A percentile compares a stretch with the other conserved stretches of the same genome.
Evolutionary conservation across 1,140 invertebrate genomes (phyloP).

Genomic region (Atta texana): DNA sequence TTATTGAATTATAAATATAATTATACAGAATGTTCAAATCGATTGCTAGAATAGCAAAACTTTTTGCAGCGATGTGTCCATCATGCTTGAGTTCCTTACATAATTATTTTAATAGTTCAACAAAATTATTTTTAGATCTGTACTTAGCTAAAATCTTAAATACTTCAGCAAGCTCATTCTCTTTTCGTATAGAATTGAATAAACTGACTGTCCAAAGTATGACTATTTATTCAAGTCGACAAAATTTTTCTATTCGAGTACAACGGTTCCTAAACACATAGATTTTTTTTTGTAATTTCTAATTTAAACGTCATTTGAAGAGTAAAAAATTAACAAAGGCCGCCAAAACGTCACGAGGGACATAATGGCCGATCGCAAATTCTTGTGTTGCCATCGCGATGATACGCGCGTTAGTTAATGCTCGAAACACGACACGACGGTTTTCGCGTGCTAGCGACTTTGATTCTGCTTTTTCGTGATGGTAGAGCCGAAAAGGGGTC

Average conservation of each 20-base stretch:
- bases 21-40: no score
- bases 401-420: conserved; percentile 79
- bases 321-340: conserved; percentile 17
- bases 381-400: conserved; percentile 61
- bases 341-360: neutral
- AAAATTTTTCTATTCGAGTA: neutral
- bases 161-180: no score
- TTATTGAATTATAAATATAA: no score
- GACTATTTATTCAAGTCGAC: neutral
- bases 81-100: no score
- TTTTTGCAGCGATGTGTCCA: no score
- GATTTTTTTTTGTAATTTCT: neutral
- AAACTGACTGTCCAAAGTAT: neutral
- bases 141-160: no score
- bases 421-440: conserved; percentile 65
- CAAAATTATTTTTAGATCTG: no score
- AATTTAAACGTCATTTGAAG: neutral
- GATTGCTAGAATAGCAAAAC: no score
- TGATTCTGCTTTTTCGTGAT: conserved; percentile 61
- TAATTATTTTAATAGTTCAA: no score
- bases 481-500: conserved; percentile 34
- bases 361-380: conserved; percentile 24
- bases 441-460: conserved; percentile 66
- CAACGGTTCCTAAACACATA: neutral
- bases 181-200: neutral